Percentiles rank a stretch among this genome's conserved stretches.
These are phyloP conservation scores for Drosophila histrio DNA, from an alignment of 2,888 invertebrate species.

Conservation along the genomic window DNA sequence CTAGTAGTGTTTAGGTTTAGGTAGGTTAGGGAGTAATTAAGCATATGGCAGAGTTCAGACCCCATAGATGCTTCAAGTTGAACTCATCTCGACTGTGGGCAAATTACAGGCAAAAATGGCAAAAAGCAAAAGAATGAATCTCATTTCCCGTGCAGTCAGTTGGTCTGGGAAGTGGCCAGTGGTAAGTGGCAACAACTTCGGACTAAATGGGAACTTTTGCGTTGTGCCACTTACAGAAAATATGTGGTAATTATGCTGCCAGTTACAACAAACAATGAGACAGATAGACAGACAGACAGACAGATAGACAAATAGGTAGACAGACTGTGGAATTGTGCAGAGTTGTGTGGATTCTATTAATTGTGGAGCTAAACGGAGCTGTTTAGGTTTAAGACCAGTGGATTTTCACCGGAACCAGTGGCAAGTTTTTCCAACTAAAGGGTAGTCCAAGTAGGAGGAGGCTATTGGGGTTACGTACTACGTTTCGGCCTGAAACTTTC, in stretches of 20 bases:
- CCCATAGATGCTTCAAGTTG: background rate
- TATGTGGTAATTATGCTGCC: slow-evolving; percentile 78
- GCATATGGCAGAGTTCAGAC: background rate
- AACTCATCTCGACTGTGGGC: slow-evolving; percentile 20
- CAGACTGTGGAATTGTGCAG: slow-evolving; percentile 55
- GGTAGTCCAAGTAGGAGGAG: background rate
- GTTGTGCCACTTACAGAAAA: slow-evolving; percentile 75
- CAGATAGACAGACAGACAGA: slow-evolving; percentile 21
- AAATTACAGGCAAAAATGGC: slow-evolving; percentile 37
- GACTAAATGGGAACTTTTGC: slow-evolving; percentile 71
- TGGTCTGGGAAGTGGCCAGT: slow-evolving; percentile 23
- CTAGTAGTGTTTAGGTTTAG: background rate
- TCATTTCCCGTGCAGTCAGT: slow-evolving; percentile 61
- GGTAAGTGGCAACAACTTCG: slow-evolving; percentile 53
- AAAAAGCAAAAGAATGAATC: slow-evolving; percentile 64
- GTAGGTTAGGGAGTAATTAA: background rate
- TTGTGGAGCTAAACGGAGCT: slow-evolving; percentile 69
- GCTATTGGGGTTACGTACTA: background rate
- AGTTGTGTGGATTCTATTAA: slow-evolving; percentile 67
- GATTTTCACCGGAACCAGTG: slow-evolving; percentile 73
- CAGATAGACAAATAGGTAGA: slow-evolving; percentile 21
- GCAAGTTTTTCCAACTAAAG: slow-evolving; percentile 49
- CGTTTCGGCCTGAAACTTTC: slow-evolving; percentile 17
- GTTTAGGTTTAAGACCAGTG: slow-evolving; percentile 45
- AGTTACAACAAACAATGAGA: slow-evolving; percentile 59